Conservation (phyloP, 2,797 vertebrate species). For the Pelodytes ibericus region DNA sequence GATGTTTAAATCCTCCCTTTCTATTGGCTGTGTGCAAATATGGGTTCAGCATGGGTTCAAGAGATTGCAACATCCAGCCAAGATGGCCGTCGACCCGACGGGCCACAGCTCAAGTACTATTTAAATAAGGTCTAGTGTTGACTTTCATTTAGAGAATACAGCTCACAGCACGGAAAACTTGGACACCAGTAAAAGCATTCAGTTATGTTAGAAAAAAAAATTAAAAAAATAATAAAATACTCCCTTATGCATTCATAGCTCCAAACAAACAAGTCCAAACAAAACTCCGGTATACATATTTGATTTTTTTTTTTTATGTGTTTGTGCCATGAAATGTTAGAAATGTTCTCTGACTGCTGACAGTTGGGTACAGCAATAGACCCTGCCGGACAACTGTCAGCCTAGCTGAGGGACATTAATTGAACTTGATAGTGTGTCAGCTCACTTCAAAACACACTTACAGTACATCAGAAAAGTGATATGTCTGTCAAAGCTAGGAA, state of each 20-base stretch:
- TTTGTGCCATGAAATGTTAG: constrained; percentile 12
- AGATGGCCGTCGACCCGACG: no score
- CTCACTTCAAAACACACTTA: constrained; percentile 70
- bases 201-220: no score
- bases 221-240: neutral
- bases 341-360: constrained; percentile 55
- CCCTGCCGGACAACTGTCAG: constrained; percentile 71
- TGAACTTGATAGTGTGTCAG: constrained; percentile 79
- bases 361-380: constrained; percentile 65
- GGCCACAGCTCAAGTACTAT: no score
- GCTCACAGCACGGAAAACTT: no score
- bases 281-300: neutral
- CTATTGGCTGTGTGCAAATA: no score
- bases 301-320: neutral
- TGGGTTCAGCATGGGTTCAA: no score
- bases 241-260: neutral
- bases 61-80: no score
- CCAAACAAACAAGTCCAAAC: neutral
- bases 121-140: no score
- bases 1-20: no score
- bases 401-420: constrained; percentile 67
- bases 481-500: constrained; percentile 79
- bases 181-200: neutral
- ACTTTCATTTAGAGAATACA: no score
- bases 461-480: constrained; percentile 78